Evolutionary conservation across 35 echinoderm and acorn worm species (phyloP), one percentile per base, ranked within the genome.

Genomic region (Ophioderma brevispina): DNA sequence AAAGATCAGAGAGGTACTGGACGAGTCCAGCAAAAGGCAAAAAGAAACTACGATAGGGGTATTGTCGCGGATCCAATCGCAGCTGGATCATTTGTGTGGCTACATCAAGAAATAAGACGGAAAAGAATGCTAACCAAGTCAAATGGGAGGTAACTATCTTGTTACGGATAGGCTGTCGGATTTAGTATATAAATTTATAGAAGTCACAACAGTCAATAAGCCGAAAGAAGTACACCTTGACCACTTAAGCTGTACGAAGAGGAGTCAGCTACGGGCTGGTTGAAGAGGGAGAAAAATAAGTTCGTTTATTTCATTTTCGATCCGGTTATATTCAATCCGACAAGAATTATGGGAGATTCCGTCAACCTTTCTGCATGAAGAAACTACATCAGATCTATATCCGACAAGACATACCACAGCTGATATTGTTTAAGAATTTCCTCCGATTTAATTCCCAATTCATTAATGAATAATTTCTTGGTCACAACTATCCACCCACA

Each of bases 111-210:
- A 36, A 36, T 79, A 40, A 80, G 78, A 15, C 88, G 76, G 76
- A 89, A 76, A 31, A 92, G 92, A 18, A 36, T n/a, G 88, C 0
- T 91, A 39, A 13, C 95, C 95, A 17, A 98, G 94, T 50, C 25
- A 80, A 78, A 23, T 94, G 89, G 89, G 70, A 94, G 10, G 76
- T 18, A 31, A 39, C 5, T 63, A 89, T 35, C 40, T 89, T 0
- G 49, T 89, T 1, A 80, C 49, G 2, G 30, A 80, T n/a, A 55
- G 13, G 18, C 36, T 89, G 35, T 79, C 39, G 25, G 87, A 89
- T 37, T 40, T 89, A 1, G 87, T 89, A 0, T 78, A 49, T n/a
- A 43, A 77, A 4, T 55, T 89, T n/a, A 19, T 77, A 89, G 40
- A 89, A 80, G 76, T 50, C 37, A 31, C 75, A 38, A 31, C 36